A percentile compares a stretch with the other conserved stretches of the same genome.
phyloP scores from a whole-genome alignment of 1,140 invertebrate species.

The Leptopilina clavipes region DNA sequence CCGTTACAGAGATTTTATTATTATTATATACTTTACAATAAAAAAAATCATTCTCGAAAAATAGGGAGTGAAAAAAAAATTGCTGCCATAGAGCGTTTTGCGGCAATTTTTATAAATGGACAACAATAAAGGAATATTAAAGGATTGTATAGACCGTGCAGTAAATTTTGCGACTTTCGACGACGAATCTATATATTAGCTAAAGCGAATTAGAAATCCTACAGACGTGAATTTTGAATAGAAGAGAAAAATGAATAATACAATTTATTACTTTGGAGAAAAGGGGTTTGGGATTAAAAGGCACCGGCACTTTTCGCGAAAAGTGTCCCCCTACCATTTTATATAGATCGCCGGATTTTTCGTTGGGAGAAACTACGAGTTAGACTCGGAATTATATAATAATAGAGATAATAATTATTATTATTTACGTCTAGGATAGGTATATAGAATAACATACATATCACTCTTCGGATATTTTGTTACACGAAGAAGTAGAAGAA shows the following conservation, averaged over 20 bases:
- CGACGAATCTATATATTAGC: slow-evolving; percentile 39
- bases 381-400: not conserved
- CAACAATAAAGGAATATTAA: slow-evolving; percentile 47
- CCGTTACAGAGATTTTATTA: too few species aligned
- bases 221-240: not conserved
- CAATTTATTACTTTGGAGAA: not conserved
- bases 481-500: slow-evolving; percentile 25
- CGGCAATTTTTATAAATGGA: slow-evolving; percentile 35
- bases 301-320: slow-evolving; percentile 62
- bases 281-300: slow-evolving; percentile 55
- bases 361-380: slow-evolving; percentile 32
- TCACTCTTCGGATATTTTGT: slow-evolving; percentile 18
- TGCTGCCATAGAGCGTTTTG: not conserved
- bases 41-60: too few species aligned
- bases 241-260: not conserved
- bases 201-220: not conserved
- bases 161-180: slow-evolving; percentile 43
- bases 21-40: too few species aligned
- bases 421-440: not conserved
- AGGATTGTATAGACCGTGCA: slow-evolving; percentile 53
- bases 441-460: slow-evolving; percentile 17
- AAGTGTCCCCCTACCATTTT: too few species aligned
- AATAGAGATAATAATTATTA: not conserved
- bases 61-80: not conserved
- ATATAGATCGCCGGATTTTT: not conserved